phyloP scores from a whole-genome alignment of 1,140 invertebrate genomes.

The Stegodyphus dumicola region DNA sequence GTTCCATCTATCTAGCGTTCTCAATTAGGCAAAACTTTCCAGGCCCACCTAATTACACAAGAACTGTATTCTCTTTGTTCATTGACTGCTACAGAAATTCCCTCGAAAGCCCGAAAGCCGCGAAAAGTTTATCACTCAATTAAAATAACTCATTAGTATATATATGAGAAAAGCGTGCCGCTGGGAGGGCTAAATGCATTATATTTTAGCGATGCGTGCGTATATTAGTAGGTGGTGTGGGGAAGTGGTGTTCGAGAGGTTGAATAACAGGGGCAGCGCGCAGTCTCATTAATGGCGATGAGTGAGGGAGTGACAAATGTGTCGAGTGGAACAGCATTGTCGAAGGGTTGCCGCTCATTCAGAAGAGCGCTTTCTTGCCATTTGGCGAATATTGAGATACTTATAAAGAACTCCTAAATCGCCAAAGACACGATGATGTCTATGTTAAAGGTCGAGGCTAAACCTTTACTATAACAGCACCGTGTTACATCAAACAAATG shows the following conservation, averaged over 20 bases:
- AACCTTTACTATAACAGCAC: no score
- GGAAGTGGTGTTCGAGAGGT: not conserved
- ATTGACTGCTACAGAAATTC: conserved; percentile 2
- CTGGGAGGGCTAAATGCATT: conserved; percentile 49
- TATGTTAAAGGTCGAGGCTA: no score
- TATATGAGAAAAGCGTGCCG: conserved; percentile 27
- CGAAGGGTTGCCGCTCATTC: not conserved
- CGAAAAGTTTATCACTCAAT: conserved; percentile 54
- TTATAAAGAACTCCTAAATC: not conserved
- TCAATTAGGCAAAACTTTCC: conserved; percentile 56
- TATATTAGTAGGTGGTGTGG: not conserved
- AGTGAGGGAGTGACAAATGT: conserved; percentile 9
- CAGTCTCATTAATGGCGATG: conserved; percentile 21
- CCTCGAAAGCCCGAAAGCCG: not conserved
- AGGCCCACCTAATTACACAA: conserved; percentile 46
- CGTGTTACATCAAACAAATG: no score
- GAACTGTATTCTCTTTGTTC: conserved; percentile 9
- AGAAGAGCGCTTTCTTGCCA: not conserved
- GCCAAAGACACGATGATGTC: no score
- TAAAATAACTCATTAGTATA: conserved; percentile 62
- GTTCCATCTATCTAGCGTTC: not conserved
- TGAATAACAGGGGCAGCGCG: not conserved
- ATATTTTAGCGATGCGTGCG: conserved; percentile 56
- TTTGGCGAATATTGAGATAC: not conserved
- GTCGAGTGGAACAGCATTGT: not conserved